Percentiles rank a stretch among this genome's conserved stretches.
Evolutionary conservation across 2,797 vertebrate species (phyloP).

Genomic region (Lagorchestes hirsutus): DNA sequence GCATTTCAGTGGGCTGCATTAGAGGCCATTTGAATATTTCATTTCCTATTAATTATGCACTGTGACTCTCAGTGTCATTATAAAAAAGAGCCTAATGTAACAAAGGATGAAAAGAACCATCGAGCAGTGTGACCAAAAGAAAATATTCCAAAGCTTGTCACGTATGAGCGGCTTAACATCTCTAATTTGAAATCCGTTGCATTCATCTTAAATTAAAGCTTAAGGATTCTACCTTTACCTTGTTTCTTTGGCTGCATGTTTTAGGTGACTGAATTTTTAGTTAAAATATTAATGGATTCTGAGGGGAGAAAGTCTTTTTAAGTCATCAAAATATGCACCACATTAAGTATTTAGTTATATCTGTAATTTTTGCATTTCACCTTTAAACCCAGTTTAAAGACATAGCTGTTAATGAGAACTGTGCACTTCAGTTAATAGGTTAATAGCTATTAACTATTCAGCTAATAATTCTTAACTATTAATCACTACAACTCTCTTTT

Average conservation of each 20-base stretch:
- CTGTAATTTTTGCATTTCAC: constrained; percentile 90
- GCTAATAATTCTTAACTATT: constrained; percentile 91
- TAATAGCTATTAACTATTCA: constrained; percentile 90
- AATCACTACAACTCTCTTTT: constrained; percentile 86
- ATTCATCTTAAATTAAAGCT: constrained; percentile 96
- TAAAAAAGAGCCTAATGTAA: constrained; percentile 99
- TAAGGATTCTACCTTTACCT: constrained; percentile 94
- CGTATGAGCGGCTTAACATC: constrained; percentile 94
- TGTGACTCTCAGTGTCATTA: constrained; percentile 99
- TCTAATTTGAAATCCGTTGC: constrained; percentile 95
- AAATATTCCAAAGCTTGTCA: constrained; percentile 98
- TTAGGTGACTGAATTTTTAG: constrained; percentile 93
- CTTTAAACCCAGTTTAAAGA: constrained; percentile 89
- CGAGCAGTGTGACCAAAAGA: constrained; percentile 94
- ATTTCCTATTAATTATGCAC: constrained; percentile 99
- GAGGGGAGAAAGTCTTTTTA: constrained; percentile 88
- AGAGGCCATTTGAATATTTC: constrained; percentile 99
- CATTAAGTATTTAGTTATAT: constrained; percentile 90
- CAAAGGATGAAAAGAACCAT: constrained; percentile 99
- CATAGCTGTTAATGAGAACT: constrained; percentile 88
- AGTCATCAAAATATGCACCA: constrained; percentile 89
- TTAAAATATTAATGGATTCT: constrained; percentile 91
- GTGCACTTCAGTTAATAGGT: constrained; percentile 90
- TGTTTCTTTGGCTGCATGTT: constrained; percentile 89
- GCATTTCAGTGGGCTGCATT: constrained; percentile 98